Percentiles rank a stretch among this genome's conserved stretches.
These are phyloP conservation scores for Fopius arisanus DNA, from an alignment of 1,140 invertebrate genomes.

Conservation along the genomic window DNA sequence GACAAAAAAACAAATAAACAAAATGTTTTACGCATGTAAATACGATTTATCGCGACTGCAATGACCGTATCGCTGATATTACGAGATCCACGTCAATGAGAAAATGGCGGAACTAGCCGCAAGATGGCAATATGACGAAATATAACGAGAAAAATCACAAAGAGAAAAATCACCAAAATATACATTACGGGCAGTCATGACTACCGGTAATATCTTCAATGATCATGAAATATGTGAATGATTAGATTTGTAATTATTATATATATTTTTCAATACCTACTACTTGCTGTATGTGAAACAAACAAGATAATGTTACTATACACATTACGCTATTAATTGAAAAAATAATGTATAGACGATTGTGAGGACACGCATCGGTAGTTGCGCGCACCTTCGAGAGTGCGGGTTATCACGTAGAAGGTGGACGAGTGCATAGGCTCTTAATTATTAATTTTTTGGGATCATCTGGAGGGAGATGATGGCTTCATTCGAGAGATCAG, in stretches of 20 bases:
- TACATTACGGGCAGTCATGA: slow-evolving; percentile 14
- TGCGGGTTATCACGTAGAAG: slow-evolving; percentile 20
- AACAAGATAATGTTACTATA: background rate
- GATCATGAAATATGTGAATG: slow-evolving; percentile 48
- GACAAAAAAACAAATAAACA: slow-evolving; percentile 25
- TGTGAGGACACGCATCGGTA: slow-evolving; percentile 8
- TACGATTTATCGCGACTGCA: slow-evolving; percentile 13
- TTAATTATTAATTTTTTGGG: slow-evolving; percentile 8
- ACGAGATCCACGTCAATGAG: slow-evolving; percentile 8
- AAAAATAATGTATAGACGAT: background rate
- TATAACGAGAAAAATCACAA: slow-evolving; percentile 8
- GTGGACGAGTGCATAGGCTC: slow-evolving; percentile 10
- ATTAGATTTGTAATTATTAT: slow-evolving; percentile 65
- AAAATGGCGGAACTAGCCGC: slow-evolving; percentile 12
- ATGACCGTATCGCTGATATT: slow-evolving; percentile 18
- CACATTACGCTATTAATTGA: slow-evolving; percentile 7
- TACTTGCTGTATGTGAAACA: slow-evolving; percentile 59
- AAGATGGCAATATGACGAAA: slow-evolving; percentile 18
- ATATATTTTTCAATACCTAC: slow-evolving; percentile 66
- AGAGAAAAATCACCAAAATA: background rate
- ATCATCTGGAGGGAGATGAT: background rate
- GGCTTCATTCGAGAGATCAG: too few species aligned
- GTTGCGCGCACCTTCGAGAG: slow-evolving; percentile 8
- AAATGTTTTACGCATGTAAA: slow-evolving; percentile 31
- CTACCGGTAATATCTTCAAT: slow-evolving; percentile 19